phyloP scores from a whole-genome alignment of 2,888 invertebrate genomes.

The Podabrus alpinus region DNA sequence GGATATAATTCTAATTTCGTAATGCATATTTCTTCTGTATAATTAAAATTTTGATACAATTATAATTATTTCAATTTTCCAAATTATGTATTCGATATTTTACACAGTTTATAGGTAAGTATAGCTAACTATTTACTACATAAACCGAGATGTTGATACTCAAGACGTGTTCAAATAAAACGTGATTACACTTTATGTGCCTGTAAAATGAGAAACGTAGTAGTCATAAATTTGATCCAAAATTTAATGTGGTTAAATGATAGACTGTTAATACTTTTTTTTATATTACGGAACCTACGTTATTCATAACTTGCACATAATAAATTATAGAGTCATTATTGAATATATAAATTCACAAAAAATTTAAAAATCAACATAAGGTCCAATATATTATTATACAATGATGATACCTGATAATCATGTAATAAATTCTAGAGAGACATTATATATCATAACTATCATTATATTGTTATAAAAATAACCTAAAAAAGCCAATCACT shows the following conservation, averaged over 20 bases:
- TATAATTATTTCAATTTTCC: background rate
- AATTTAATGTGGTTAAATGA: background rate
- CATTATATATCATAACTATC: background rate
- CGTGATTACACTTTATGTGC: conserved; percentile 2
- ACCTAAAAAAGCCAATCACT: conserved; percentile 44
- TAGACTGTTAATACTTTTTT: background rate
- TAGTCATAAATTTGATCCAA: conserved; percentile 2
- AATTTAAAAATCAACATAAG: background rate
- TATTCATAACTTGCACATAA: background rate
- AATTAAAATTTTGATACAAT: background rate
- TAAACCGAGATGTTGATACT: conserved; percentile 1
- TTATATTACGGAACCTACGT: background rate
- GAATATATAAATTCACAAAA: background rate
- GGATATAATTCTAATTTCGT: no score
- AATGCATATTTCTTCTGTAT: background rate
- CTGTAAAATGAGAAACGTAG: conserved; percentile 2
- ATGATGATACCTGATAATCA: conserved; percentile 28
- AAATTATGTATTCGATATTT: background rate
- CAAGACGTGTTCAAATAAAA: conserved; percentile 1
- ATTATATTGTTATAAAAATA: conserved; percentile 39
- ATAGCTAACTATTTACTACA: background rate
- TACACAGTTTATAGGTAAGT: background rate
- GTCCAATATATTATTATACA: conserved; percentile 5
- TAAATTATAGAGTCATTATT: background rate
- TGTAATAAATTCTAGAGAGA: no score